Evolutionary conservation across 2,888 invertebrate genomes (phyloP), one percentile per base, ranked within the genome.

Genomic region (Pilophorus perplexus): DNA sequence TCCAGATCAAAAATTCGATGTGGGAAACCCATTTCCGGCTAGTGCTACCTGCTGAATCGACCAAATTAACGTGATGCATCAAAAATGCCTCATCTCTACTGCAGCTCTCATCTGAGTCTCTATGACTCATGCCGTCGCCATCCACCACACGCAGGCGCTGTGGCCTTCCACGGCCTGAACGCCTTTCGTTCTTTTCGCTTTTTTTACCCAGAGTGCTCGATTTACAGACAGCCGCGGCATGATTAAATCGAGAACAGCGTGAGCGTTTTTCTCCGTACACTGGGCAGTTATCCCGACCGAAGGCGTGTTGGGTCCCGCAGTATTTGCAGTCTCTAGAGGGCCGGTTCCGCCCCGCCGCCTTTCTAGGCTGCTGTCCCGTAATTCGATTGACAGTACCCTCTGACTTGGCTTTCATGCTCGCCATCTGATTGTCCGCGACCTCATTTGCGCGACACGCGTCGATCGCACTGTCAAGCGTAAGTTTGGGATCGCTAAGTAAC

Each of bases 261-360:
- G 18, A 3, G 46, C 52, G 27, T n/a, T 18, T 55, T 18, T 55
- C 37, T 18, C 37, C 37, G 5, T 55, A 55, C 3, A 37, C 55
- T 10, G 37, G 55, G 18, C 33, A 28, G 14, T 12, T 37, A n/a
- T 37, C 12, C 12, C 16, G 12, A 22, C 37, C 55, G 18, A 16
- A 37, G 16, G 22, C 55, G 12, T 55, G 55, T 37, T 37, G 12
- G 28, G 18, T 33, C 6, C 33, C 55, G 18, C 28, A 55, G 18
- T 55, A 55, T 55, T 55, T 55, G 37, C 55, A 55, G 2, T 14
- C 37, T 12, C 18, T 18, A 10, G 33, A 8, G 14, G 14, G 6
- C 37, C 37, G 28, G 5, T 40, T 40, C 4, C 16, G n/a, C 16
- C 12, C 3, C n/a, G 3, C 12, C 16, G 14, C 12, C 16, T 40